Evolutionary conservation across 2,113 vertebrate species (phyloP), one percentile per base, ranked within the genome.

Genomic region (Urocitellus parryii): DNA sequence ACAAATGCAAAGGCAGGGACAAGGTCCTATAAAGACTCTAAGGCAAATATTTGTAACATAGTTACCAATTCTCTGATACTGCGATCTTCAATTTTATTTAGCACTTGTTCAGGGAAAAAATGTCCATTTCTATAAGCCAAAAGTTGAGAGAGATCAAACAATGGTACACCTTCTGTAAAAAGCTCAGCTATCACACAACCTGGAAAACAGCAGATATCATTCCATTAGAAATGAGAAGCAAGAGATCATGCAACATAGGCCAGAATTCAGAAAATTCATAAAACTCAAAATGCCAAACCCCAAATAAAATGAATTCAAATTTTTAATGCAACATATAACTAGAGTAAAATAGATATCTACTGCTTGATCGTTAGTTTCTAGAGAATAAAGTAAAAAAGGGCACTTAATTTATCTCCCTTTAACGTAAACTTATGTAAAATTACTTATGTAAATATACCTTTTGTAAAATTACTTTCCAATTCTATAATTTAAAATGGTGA

Each of bases 141-240:
- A 97, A 99, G 98, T 97, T 99, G 99, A 39, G 99, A 99, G 80
- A 99, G 99, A 96, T 99, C 99, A 96, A 99, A 99, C 51, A 99
- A 98, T 5, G 99, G 99, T 42, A 99, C 99, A 0, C 99, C 99
- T 98, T 99, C 99, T 0, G 99, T 99, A 98, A 99, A 99, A 24
- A 99, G 99, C 92, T 99, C 99, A 24, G 99, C 99, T 76, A 99
- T 99, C 86, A 99, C 99, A 96, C 99, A 99, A 58, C 99, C 99
- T 99, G 97, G 25, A 96, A 98, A 91, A 97, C 1, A 97, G 20
- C 77, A 97, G 73, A 95, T 42, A 81, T 12, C 95, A 86, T 53
- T 4, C 29, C 65, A 89, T 96, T 77, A 96, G 67, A 78, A 83
- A 96, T 12, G 27, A 90, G 72, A 91, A 68, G 3, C n/a, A 96